phyloP scores from a whole-genome alignment of 2,797 vertebrate species.

The Enteromius thamalakanensis region DNA sequence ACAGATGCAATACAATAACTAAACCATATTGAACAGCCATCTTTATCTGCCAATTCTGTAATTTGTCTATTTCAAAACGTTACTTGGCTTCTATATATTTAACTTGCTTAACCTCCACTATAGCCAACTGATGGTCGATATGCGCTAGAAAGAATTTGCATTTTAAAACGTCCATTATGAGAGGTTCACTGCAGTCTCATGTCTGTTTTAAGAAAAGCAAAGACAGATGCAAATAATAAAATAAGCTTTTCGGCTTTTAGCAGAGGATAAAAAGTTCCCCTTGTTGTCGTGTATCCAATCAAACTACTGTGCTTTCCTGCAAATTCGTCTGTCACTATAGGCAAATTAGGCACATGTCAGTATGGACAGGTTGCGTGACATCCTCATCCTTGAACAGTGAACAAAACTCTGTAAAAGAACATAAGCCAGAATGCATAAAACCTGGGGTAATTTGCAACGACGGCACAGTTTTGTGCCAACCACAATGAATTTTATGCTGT shows the following conservation, averaged over 20 bases:
- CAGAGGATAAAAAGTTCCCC: not conserved
- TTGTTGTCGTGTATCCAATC: not conserved
- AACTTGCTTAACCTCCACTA: not conserved
- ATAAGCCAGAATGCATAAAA: not conserved
- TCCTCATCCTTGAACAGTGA: not conserved
- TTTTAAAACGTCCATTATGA: constrained; percentile 44
- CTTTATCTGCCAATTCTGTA: not conserved
- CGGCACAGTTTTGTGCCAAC: not conserved
- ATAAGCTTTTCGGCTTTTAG: not conserved
- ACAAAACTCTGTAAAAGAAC: not conserved
- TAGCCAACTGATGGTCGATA: not conserved
- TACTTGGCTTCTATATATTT: not conserved
- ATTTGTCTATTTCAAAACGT: not conserved
- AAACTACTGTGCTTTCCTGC: not conserved
- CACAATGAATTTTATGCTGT: not conserved
- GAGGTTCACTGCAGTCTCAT: not conserved
- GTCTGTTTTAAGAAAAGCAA: not conserved
- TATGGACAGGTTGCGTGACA: not conserved
- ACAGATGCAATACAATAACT: not conserved
- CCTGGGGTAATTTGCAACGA: not conserved
- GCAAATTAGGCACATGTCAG: constrained; percentile 16
- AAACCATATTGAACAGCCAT: not conserved
- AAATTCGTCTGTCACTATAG: not conserved
- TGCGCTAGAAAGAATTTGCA: not conserved
- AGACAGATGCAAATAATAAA: not conserved